Conservation (phyloP, 2,113 vertebrate species). For the Solea senegalensis region DNA sequence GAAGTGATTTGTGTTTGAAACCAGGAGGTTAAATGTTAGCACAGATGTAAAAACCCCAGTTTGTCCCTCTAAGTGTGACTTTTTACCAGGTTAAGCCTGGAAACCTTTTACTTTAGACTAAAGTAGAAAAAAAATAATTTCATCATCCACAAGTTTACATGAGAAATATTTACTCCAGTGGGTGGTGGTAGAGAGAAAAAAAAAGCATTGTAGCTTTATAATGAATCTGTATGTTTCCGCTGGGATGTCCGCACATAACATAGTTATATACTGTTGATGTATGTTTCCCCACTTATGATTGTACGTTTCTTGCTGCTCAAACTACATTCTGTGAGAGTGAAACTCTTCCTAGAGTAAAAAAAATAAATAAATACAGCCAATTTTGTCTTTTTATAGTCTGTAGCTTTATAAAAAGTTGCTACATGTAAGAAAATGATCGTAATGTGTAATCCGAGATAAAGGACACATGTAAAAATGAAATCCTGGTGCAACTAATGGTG, state of each 20-base stretch:
- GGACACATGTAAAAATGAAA: too few species aligned
- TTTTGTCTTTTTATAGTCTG: not conserved
- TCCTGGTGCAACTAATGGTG: too few species aligned
- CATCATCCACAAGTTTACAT: slow-evolving; percentile 58
- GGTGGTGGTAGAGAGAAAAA: slow-evolving; percentile 35
- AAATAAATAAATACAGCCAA: slow-evolving; percentile 53
- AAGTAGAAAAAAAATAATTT: slow-evolving; percentile 21
- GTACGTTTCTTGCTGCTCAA: slow-evolving; percentile 65
- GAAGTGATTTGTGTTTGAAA: slow-evolving; percentile 53
- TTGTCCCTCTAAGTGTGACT: slow-evolving; percentile 12
- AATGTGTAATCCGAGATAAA: too few species aligned
- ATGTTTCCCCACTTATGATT: slow-evolving; percentile 51
- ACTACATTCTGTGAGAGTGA: slow-evolving; percentile 60
- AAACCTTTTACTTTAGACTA: slow-evolving; percentile 22
- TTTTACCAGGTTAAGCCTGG: slow-evolving; percentile 22
- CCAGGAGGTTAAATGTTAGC: slow-evolving; percentile 43
- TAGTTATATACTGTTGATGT: slow-evolving; percentile 25
- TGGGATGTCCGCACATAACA: slow-evolving; percentile 54
- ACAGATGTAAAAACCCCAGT: slow-evolving; percentile 8
- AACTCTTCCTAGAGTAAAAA: slow-evolving; percentile 56
- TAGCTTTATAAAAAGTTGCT: too few species aligned
- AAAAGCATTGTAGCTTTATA: slow-evolving; percentile 36
- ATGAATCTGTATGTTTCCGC: slow-evolving; percentile 50
- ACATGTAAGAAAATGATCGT: too few species aligned
- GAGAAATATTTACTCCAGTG: slow-evolving; percentile 32